phyloP scores from a whole-genome alignment of 64 coral and sea anemone species.

The Cladopsammia gracilis region DNA sequence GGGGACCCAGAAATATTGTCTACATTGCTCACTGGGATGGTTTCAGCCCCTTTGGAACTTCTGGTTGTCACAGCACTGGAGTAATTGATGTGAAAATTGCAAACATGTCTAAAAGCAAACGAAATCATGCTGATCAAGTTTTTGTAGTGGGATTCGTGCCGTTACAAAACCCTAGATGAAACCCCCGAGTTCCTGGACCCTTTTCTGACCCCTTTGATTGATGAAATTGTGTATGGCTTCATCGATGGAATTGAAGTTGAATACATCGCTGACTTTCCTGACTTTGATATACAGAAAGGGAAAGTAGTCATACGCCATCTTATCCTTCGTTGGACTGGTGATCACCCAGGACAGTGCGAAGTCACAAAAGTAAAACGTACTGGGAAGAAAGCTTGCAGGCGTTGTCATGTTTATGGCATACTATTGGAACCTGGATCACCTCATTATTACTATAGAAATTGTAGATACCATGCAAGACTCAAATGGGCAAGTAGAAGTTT shows the following conservation, averaged over 20 bases:
- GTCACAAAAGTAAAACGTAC: constrained; percentile 67
- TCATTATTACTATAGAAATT: constrained; percentile 61
- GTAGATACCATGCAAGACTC: constrained; percentile 63
- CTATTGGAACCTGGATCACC: constrained; percentile 52
- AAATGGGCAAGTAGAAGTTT: constrained; percentile 49
- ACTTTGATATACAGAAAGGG: constrained; percentile 57
- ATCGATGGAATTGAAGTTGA: constrained; percentile 73
- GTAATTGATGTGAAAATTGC: constrained; percentile 64
- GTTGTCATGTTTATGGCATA: constrained; percentile 69
- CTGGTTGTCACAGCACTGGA: constrained; percentile 55
- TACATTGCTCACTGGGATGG: constrained; percentile 82
- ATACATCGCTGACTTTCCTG: constrained; percentile 61
- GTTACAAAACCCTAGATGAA: constrained; percentile 54
- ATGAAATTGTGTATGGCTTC: constrained; percentile 64
- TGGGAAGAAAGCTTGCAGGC: constrained; percentile 64
- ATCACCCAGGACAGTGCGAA: constrained; percentile 67
- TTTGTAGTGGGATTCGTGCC: constrained; percentile 72
- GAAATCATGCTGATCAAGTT: too few relatives aligned
- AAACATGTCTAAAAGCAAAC: constrained; percentile 47
- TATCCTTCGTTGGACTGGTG: constrained; percentile 65
- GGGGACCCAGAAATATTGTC: constrained; percentile 67
- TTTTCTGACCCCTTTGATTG: constrained; percentile 55
- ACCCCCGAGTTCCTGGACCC: constrained; percentile 58
- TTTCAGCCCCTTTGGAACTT: constrained; percentile 57
- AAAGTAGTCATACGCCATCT: constrained; percentile 47